Evolutionary conservation across 2,113 vertebrate genomes (phyloP).

Genomic region (Zootoca vivipara): DNA sequence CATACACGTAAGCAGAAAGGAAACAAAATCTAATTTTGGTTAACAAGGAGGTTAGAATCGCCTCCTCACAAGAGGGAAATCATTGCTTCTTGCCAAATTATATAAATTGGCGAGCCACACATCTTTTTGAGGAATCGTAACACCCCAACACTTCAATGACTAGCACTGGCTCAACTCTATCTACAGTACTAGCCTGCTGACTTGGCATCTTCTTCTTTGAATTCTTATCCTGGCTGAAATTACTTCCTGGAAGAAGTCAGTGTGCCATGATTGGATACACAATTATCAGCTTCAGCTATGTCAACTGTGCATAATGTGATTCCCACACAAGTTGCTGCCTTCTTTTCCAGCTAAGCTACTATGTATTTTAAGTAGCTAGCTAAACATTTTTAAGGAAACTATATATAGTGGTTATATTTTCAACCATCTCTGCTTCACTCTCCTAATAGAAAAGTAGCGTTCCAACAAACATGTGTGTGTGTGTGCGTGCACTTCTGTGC

Average conservation of each 20-base stretch:
- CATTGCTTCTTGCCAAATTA: background rate
- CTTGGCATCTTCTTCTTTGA: background rate
- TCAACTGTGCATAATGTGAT: background rate
- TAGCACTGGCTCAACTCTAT: background rate
- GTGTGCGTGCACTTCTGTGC: no score
- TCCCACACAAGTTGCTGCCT: background rate
- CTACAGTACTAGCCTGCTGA: background rate
- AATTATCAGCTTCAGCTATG: background rate
- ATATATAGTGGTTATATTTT: background rate
- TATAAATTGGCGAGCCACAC: no score
- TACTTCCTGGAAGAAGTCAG: background rate
- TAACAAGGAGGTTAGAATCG: background rate
- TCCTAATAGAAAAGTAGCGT: background rate
- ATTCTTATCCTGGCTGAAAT: background rate
- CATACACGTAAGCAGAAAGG: background rate
- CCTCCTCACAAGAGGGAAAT: background rate
- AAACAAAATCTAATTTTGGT: background rate
- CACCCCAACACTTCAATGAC: background rate
- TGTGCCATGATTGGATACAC: background rate
- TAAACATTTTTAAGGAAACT: background rate
- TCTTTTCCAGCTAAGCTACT: background rate
- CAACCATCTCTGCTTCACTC: background rate
- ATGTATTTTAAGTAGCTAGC: background rate
- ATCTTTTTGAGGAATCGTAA: background rate
- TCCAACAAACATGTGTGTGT: background rate